Conservation (phyloP, 2,888 invertebrate species). For the Leucophenga montana region DNA sequence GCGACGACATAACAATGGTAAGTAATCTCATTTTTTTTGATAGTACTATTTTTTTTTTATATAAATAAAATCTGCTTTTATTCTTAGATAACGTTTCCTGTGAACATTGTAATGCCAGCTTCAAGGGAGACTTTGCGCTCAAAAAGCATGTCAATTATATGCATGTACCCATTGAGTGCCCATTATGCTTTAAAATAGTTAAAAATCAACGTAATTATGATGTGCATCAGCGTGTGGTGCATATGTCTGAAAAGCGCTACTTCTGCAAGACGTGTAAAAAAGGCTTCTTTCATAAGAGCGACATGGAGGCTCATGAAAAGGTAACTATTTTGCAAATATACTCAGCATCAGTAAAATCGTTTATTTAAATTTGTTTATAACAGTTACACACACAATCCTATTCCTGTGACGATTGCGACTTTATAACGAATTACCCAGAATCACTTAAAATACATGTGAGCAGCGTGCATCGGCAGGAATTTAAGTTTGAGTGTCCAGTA, state of each 20-base stretch:
- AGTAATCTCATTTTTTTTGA: slow-evolving; percentile 34
- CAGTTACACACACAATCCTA: slow-evolving; percentile 57
- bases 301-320: slow-evolving; percentile 63
- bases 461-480: slow-evolving; percentile 60
- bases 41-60: not conserved
- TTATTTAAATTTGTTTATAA: slow-evolving; percentile 16
- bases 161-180: slow-evolving; percentile 63
- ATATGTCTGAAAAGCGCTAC: slow-evolving; percentile 64
- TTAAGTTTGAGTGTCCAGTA: slow-evolving; percentile 61
- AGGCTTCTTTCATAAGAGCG: slow-evolving; percentile 69
- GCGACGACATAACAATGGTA: slow-evolving; percentile 70
- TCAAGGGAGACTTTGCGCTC: slow-evolving; percentile 56
- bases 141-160: slow-evolving; percentile 59
- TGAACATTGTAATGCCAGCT: slow-evolving; percentile 56
- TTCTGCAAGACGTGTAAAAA: slow-evolving; percentile 65
- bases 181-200: slow-evolving; percentile 59
- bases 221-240: slow-evolving; percentile 66
- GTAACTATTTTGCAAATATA: slow-evolving; percentile 30
- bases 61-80: not conserved
- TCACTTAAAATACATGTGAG: slow-evolving; percentile 66
- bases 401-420: slow-evolving; percentile 62
- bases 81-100: slow-evolving; percentile 58
- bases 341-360: slow-evolving; percentile 24
- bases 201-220: slow-evolving; percentile 65
- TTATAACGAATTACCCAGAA: slow-evolving; percentile 62